Evolutionary conservation across 2,888 invertebrate species (phyloP), one percentile per base, ranked within the genome.

Genomic region (Gari tellinella): DNA sequence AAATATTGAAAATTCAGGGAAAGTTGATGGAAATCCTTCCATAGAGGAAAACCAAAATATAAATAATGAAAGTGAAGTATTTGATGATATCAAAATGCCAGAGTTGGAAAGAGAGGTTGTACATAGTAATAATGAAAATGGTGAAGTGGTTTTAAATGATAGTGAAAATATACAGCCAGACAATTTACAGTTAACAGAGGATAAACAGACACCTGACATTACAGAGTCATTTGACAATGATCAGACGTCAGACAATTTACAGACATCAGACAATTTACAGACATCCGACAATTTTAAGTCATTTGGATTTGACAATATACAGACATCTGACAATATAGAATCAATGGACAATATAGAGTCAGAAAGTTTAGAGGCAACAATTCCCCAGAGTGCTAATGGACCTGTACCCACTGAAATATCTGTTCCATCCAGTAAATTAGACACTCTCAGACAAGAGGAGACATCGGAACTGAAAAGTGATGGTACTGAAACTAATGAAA

Each of bases 1-100:
- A 43, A 15, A 23, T 31, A 10, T 31, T 38, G 55, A 48, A 56
- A 64, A 25, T 56, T 19, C 40, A 46, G 48, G 52, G 15, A 51
- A n/a, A 31, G 10, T 4, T 31, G 31, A 31, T 7, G 31, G 10
- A 31, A 31, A 31, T 31, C 31, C 45, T 7, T 7, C 14, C 45
- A 31, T 31, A 31, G 31, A 31, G 31, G 31, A 31, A 31, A 21
- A 12, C 21, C 14, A 19, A 43, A 43, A 7, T 31, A 10, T 7
- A 31, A 10, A 31, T 31, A 31, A 31, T 10, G 10, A 31, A 7
- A 31, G 31, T 31, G 31, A 31, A 31, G 31, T 31, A 4, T 7
- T 10, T 31, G 31, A 31, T 7, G 10, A 31, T n/a, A n/a, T n/a
- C n/a, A n/a, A n/a, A n/a, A n/a, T n/a, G n/a, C n/a, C n/a, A n/a